Conservation (phyloP, 1,140 invertebrate species). For the Drosophila oshimai region DNA sequence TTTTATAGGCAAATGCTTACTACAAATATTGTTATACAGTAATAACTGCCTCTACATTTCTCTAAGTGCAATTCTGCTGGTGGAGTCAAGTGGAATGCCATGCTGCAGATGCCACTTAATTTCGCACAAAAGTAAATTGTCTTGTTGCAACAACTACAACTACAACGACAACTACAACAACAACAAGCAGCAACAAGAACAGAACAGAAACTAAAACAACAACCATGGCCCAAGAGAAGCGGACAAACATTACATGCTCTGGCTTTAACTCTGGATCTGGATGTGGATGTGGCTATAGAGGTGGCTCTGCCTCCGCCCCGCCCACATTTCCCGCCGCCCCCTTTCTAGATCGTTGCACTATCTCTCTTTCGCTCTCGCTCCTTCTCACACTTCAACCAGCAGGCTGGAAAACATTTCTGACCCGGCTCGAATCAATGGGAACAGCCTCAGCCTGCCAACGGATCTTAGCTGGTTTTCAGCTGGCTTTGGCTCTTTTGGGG, state of each 20-base stretch:
- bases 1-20: too few relatives aligned
- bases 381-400: slow-evolving; percentile 23
- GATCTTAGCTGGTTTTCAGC: slow-evolving; percentile 36
- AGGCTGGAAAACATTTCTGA: slow-evolving; percentile 64
- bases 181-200: slow-evolving; percentile 13
- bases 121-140: slow-evolving; percentile 83
- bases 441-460: slow-evolving; percentile 51
- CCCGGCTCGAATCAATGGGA: slow-evolving; percentile 63
- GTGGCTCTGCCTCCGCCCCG: slow-evolving; percentile 7
- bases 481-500: slow-evolving; percentile 44
- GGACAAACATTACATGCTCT: slow-evolving; percentile 74
- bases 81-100: slow-evolving; percentile 81
- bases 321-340: slow-evolving; percentile 19
- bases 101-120: slow-evolving; percentile 81
- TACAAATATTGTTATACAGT: too few relatives aligned
- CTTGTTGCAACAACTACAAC: slow-evolving; percentile 75
- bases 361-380: not conserved
- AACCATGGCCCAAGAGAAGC: slow-evolving; percentile 73
- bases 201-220: slow-evolving; percentile 19
- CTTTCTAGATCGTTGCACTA: not conserved
- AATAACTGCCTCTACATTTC: not conserved
- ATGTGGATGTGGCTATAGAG: slow-evolving; percentile 30
- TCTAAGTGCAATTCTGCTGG: slow-evolving; percentile 19
- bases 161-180: slow-evolving; percentile 25
- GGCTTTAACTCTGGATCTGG: slow-evolving; percentile 22